Base-by-base conservation (phyloP, 2,888 invertebrate genomes). In the Drosophila anceps region DNA sequence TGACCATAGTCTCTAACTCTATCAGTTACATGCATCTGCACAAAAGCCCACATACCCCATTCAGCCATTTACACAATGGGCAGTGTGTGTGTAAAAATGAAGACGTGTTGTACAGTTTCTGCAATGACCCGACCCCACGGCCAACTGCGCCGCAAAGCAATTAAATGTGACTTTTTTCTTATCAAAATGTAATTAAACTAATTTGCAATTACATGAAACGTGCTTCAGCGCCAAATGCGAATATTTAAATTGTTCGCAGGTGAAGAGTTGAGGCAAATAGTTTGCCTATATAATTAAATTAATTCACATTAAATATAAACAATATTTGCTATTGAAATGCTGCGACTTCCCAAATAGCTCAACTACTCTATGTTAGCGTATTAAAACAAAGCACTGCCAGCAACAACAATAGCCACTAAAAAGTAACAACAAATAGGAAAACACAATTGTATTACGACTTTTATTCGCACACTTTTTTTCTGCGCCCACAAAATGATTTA, bases 401-500 rank as follows among this genome's bases (percentile, higher is more conserved):
- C 46, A 62, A 50, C 31, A 61, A 44, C 27, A 46, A 61, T 53
- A 29, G 4, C 48, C 20, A 15, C 33, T 53, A 43, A 44, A 46
- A 41, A 61, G 53, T 46, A 57, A 62, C 62, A 69, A 58, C 67
- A 65, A 67, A 66, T 53, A 41, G 59, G 53, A 33, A 63, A 63
- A 53, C 55, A 69, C 67, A 83, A 82, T 73, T 80, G 78, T 88
- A 73, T 80, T 75, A 68, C 78, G 86, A 80, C 72, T 37, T 81
- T 83, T 86, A 84, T 84, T 81, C 88, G 84, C 87, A 79, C 86
- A 88, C 76, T 86, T 86, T 73, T 73, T 88, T 87, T 65, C 72
- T 66, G 71, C 72, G 66, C 81, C 70, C 76, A 66, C 82, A 86
- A 81, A 88, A 87, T 84, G 89, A 87, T 89, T 84, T 84, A 87